Base-by-base conservation (phyloP, 2,888 invertebrate genomes). In the Geotrupes spiniger region DNA sequence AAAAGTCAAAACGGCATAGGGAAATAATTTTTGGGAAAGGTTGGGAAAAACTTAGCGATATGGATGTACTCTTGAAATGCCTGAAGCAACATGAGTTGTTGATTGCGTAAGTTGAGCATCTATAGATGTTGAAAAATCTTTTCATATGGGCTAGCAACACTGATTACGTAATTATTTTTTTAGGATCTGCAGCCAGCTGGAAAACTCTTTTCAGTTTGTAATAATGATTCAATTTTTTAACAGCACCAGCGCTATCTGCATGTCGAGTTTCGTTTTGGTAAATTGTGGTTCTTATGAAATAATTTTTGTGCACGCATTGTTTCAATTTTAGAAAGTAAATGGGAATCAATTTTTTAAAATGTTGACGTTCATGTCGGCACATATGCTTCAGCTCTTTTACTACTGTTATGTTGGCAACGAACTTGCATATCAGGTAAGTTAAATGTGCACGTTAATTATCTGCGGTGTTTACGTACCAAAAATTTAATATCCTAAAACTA, bases 71-170 rank as follows among this genome's bases (percentile, higher is more conserved):
- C 10, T 25, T 44, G 3, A 48, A 52, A 14, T 51, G 57, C 21
- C 41, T 59, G 37, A 37, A 51, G 15, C 59, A 59, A 12, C 59
- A 59, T 45, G 36, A 51, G 29, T 42, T 56, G 31, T 47, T 59
- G 10, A 41, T 53, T 10, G 28, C 36, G 57, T 57, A 48, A 51
- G 33, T 49, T 11, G 6, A 3, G 17, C n/a, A 29, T 29, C 11
- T 29, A 5, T 11, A 33, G 33, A 11, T 3, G 4, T 29, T 33
- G 33, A 28, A 4, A 28, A 4, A 2, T 5, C 4, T 11, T 28
- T 10, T 28, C 10, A 10, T 28, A 3, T 2, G 28, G 28, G n/a
- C 11, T 2, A 11, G n/a, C n/a, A n/a, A n/a, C n/a, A n/a, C n/a
- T n/a, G n/a, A n/a, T n/a, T n/a, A n/a, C n/a, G n/a, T n/a, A n/a